Percentiles rank a stretch among this genome's conserved stretches.
These are phyloP conservation scores for Drosophila murphyi DNA, from an alignment of 1,140 invertebrate genomes.

Conservation along the genomic window DNA sequence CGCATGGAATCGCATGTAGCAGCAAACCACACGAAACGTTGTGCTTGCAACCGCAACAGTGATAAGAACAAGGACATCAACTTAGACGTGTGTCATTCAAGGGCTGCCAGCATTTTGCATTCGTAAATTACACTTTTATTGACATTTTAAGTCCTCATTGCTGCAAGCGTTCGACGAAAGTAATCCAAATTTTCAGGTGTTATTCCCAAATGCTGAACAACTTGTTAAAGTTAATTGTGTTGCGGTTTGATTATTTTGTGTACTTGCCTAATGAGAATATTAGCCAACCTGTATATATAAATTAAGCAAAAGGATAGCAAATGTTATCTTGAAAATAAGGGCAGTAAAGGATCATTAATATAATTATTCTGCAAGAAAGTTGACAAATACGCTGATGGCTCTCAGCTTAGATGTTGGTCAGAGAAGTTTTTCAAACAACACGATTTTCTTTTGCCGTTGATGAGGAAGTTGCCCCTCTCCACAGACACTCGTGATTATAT, in stretches of 20 bases:
- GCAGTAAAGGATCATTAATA: too few species aligned
- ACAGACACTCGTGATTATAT: too few species aligned
- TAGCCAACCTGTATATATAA: neutral
- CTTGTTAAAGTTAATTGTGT: conserved; percentile 23
- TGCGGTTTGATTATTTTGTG: conserved; percentile 1
- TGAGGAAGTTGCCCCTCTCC: too few species aligned
- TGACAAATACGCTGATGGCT: too few species aligned
- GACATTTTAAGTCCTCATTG: conserved; percentile 23
- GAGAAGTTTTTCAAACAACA: too few species aligned
- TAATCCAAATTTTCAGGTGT: neutral
- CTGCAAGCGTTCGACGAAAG: conserved; percentile 1
- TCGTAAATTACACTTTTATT: conserved; percentile 67
- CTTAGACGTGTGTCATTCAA: conserved; percentile 25
- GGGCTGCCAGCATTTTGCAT: conserved; percentile 22
- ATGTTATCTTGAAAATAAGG: too few species aligned
- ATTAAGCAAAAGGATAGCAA: neutral
- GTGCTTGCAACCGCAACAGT: conserved; percentile 48
- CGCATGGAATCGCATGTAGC: conserved; percentile 36
- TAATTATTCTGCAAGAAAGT: too few species aligned
- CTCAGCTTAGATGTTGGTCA: too few species aligned
- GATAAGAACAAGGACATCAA: conserved; percentile 42
- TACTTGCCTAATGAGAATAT: conserved; percentile 11
- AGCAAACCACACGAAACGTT: conserved; percentile 47
- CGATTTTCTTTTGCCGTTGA: too few species aligned
- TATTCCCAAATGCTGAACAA: neutral